Evolutionary conservation across 23 tunicate genomes (phyloP).

Genomic region (Styela clava): DNA sequence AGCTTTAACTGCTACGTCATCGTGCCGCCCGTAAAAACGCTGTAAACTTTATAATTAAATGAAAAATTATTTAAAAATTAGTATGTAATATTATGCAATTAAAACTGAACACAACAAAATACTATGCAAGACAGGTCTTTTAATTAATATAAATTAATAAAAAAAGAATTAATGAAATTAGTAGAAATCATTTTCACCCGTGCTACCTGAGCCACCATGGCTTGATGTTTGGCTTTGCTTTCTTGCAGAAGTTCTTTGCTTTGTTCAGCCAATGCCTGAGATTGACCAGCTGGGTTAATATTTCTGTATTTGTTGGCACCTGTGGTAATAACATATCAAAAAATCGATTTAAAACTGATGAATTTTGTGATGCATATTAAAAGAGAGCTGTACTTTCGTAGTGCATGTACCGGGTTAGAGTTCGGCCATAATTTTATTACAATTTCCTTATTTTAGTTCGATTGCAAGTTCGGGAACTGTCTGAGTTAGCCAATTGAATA

Average conservation of each 20-base stretch:
- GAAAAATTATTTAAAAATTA: no score
- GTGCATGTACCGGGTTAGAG: not conserved
- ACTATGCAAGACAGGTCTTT: not conserved
- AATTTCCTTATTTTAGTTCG: not conserved
- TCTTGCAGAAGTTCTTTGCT: slow-evolving; percentile 62
- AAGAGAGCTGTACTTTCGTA: not conserved
- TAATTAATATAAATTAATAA: no score
- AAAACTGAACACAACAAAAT: not conserved
- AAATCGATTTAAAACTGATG: not conserved
- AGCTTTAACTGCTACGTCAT: not conserved
- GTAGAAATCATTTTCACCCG: slow-evolving; percentile 23
- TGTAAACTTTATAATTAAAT: not conserved
- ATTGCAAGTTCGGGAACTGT: no score
- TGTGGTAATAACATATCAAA: not conserved
- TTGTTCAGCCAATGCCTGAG: slow-evolving; percentile 55
- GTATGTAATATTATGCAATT: no score
- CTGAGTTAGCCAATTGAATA: no score
- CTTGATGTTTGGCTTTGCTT: slow-evolving; percentile 86
- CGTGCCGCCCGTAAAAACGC: not conserved
- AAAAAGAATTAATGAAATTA: not conserved
- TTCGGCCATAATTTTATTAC: not conserved
- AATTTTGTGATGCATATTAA: not conserved
- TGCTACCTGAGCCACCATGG: slow-evolving; percentile 85
- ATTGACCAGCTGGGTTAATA: slow-evolving; percentile 6
- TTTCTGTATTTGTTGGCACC: not conserved